phyloP scores from a whole-genome alignment of 2,888 invertebrate genomes.

The Odiellus spinosus region DNA sequence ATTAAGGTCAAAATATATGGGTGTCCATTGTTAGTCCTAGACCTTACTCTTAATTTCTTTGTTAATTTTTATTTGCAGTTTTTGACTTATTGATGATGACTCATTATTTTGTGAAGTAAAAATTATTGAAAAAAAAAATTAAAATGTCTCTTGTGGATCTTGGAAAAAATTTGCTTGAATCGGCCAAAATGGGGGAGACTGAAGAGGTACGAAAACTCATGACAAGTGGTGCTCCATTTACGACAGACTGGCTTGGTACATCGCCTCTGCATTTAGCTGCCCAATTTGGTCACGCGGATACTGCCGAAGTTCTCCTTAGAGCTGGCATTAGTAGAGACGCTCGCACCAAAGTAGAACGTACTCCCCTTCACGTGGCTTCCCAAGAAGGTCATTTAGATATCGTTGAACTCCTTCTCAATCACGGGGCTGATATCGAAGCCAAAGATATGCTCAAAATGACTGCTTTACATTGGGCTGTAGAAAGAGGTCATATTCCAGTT shows the following conservation, averaged over 20 bases:
- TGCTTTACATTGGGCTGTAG: conserved; percentile 85
- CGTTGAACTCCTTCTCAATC: conserved; percentile 47
- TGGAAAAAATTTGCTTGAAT: conserved; percentile 64
- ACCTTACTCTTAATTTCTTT: no score
- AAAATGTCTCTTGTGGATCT: conserved; percentile 39
- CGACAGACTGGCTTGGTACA: conserved; percentile 83
- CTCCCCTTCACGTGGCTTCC: conserved; percentile 75
- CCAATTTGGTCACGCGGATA: conserved; percentile 43
- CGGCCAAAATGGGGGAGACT: conserved; percentile 61
- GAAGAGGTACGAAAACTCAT: conserved; percentile 57
- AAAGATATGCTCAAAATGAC: conserved; percentile 77
- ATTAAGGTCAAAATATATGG: no score
- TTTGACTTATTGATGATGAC: no score
- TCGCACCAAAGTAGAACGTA: conserved; percentile 78
- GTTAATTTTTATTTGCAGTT: no score
- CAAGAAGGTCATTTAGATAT: conserved; percentile 63
- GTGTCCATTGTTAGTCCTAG: no score
- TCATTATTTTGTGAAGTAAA: no score
- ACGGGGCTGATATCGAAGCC: conserved; percentile 54
- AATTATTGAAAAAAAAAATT: no score
- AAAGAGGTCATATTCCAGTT: conserved; percentile 53
- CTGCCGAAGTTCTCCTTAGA: conserved; percentile 57
- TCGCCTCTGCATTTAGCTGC: conserved; percentile 76
- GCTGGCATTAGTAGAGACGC: conserved; percentile 78
- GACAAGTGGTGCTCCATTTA: conserved; percentile 74